Evolutionary conservation across 2,797 vertebrate genomes (phyloP).

Genomic region (Heteromormyrus szaboi): DNA sequence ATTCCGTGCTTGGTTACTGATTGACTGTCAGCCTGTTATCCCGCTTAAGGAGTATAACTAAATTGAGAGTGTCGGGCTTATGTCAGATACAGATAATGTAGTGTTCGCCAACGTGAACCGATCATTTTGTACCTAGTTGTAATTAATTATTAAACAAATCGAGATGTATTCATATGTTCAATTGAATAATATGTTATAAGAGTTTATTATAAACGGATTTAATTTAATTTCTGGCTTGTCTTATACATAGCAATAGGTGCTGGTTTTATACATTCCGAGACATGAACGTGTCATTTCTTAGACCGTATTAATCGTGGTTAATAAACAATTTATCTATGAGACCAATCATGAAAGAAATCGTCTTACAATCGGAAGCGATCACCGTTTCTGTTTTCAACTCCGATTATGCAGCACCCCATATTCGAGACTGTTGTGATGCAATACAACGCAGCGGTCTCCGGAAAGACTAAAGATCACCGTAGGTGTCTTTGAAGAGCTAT

Average conservation of each 20-base stretch:
- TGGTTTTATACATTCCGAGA: slow-evolving; percentile 13
- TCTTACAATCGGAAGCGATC: slow-evolving; percentile 11
- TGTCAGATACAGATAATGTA: neutral
- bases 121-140: neutral
- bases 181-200: neutral
- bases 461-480: neutral
- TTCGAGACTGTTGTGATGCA: neutral
- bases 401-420: neutral
- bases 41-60: neutral
- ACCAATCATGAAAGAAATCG: neutral
- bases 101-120: neutral
- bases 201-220: neutral
- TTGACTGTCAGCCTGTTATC: slow-evolving; percentile 9
- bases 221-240: neutral
- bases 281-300: slow-evolving; percentile 18
- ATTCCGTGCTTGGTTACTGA: neutral
- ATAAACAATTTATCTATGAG: slow-evolving; percentile 29
- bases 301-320: slow-evolving; percentile 25
- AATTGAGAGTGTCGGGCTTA: neutral
- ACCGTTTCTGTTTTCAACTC: neutral
- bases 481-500: neutral
- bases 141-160: neutral
- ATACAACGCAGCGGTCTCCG: neutral
- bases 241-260: neutral
- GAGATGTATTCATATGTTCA: neutral